Conservation (phyloP, 2,888 invertebrate genomes). For the Folsomia candida region DNA sequence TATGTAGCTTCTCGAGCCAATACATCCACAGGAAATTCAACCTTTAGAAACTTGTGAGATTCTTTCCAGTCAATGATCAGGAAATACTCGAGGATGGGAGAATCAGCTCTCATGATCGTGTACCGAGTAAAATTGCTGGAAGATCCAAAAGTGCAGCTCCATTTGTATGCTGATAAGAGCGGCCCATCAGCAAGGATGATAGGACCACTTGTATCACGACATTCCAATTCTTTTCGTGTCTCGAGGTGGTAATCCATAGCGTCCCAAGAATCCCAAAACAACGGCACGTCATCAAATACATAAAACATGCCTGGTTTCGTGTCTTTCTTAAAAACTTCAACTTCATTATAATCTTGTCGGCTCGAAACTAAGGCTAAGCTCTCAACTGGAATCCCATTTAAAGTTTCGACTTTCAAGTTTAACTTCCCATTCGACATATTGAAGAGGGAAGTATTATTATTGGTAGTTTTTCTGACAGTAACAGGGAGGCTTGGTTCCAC, state of each 20-base stretch:
- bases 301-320: slow-evolving; percentile 52
- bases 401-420: not conserved
- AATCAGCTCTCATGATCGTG: slow-evolving; percentile 55
- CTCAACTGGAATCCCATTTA: not conserved
- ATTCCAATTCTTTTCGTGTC: slow-evolving; percentile 51
- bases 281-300: slow-evolving; percentile 58
- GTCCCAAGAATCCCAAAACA: slow-evolving; percentile 62
- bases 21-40: slow-evolving; percentile 56
- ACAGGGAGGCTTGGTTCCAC: not conserved
- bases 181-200: slow-evolving; percentile 20
- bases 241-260: slow-evolving; percentile 60
- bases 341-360: not conserved
- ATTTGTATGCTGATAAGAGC: slow-evolving; percentile 39
- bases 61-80: slow-evolving; percentile 57
- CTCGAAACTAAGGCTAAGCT: not conserved
- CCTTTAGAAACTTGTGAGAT: slow-evolving; percentile 57
- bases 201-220: not conserved
- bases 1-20: slow-evolving; percentile 54
- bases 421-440: not conserved
- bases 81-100: slow-evolving; percentile 55
- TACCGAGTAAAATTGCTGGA: slow-evolving; percentile 50
- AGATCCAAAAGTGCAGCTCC: slow-evolving; percentile 26
- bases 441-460: not conserved
- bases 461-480: not conserved
- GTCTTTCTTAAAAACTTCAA: not conserved